Base-by-base conservation (phyloP, 2,113 vertebrate genomes). In the Ranitomeya variabilis region DNA sequence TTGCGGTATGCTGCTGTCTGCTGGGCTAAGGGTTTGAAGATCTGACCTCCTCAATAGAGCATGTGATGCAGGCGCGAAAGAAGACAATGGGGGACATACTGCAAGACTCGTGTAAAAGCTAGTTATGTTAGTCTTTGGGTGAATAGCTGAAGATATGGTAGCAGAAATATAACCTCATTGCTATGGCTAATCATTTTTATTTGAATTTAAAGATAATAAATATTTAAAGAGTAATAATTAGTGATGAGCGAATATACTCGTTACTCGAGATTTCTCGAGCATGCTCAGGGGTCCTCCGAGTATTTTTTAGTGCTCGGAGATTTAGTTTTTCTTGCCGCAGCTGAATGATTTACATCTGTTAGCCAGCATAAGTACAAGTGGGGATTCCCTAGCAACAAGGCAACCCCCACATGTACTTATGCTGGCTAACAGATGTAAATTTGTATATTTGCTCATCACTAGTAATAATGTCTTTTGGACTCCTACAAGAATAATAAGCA, bases 1-100 rank as follows among this genome's bases (percentile, higher is more conserved):
- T 15, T 26, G 54, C 55, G 19, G 69, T 31, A 31, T 86, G 19
- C 73, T 78, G 85, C 37, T 67, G 55, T 79, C 74, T 86, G 85
- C 60, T 54, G 54, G 69, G 67, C n/a, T 62, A 37, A 15, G 12
- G 37, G 23, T 52, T 23, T 54, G 18, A 79, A 55, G 76, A 54
- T 73, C 26, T 60, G 26, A 71, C 57, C 57, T 59, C 71, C 54
- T 60, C 51, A 21, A 18, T 76, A 73, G 69, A 85, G 12, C 54
- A n/a, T 66, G 21, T 66, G 51, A 26, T 23, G 60, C 54, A 79
- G 37, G 60, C 52, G 76, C 16, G 79, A 67, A 14, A 7, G 6
- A 26, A 78, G 9, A 13, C n/a, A 80, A 59, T 31, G 78, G 77
- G 21, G 52, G 15, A 57, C 18, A 78, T n/a, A 13, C 14, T 23